Base-by-base conservation (phyloP, 2,888 invertebrate species). In the Achlya flavicornis region DNA sequence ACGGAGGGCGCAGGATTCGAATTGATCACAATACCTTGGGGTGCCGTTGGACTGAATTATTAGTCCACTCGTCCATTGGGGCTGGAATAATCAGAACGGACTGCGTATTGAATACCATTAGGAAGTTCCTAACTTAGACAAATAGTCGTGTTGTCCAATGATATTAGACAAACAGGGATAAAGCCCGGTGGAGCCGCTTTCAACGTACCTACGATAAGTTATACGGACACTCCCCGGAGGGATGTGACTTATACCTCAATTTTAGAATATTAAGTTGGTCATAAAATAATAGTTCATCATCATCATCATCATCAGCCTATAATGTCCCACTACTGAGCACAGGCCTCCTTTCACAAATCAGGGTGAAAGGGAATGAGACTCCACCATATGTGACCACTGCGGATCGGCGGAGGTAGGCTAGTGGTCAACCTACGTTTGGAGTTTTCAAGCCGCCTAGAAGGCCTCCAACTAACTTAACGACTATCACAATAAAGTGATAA, bases 11-110 rank as follows among this genome's bases (percentile, higher is more conserved):
- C 60, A 43, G 60, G 60, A 41, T 41, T 59, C 60, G 43, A 60
- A 41, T 60, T 19, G 35, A 59, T 59, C n/a, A 60, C 60, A 41
- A 19, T n/a, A 41, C 60, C 60, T 41, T 19, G 41, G 60, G 60
- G 60, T 60, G 43, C 60, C 41, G 60, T 60, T 60, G 26, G 16
- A 19, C 35, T 35, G 58, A 35, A n/a, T 19, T 41, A 53, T 53
- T 53, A 53, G 53, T 53, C 53, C 53, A 53, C 53, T 53, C 53
- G 53, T 53, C 53, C 53, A 19, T 19, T 16, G 53, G 41, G 19
- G 26, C 41, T 12, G 41, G 41, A 19, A 35, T 41, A 60, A 60
- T 60, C n/a, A 26, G 60, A 26, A 41, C 19, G 60, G 60, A 16
- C 43, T 53, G 53, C 53, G 53, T 53, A 53, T 53, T 53, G 53